phyloP scores from a whole-genome alignment of 2,113 vertebrate species.

The Scolopax mira region DNA sequence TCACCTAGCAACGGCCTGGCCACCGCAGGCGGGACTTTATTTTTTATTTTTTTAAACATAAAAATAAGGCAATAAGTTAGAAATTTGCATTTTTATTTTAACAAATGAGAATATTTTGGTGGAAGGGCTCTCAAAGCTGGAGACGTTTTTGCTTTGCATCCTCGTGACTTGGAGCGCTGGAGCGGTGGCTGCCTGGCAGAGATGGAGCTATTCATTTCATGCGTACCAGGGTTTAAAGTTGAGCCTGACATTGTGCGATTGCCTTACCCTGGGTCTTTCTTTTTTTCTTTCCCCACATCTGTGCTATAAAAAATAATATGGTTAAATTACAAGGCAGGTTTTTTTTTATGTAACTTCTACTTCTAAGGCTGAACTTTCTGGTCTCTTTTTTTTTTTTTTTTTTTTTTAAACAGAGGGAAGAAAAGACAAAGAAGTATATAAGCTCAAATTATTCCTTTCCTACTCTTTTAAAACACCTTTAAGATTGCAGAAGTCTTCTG shows the following conservation, averaged over 20 bases:
- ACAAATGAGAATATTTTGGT: slow-evolving; percentile 81
- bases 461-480: slow-evolving; percentile 19
- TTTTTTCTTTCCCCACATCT: not conserved
- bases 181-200: slow-evolving; percentile 76
- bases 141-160: slow-evolving; percentile 77
- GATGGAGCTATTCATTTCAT: slow-evolving; percentile 61
- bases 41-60: slow-evolving; percentile 67
- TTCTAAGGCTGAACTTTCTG: slow-evolving; percentile 56
- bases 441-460: slow-evolving; percentile 24
- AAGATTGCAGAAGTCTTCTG: slow-evolving; percentile 31
- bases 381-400: slow-evolving; percentile 43
- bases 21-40: slow-evolving; percentile 55
- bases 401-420: slow-evolving; percentile 29
- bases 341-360: not conserved
- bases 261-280: slow-evolving; percentile 12
- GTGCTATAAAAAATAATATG: slow-evolving; percentile 12
- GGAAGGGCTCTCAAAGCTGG: slow-evolving; percentile 73
- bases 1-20: slow-evolving; percentile 98
- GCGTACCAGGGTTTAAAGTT: slow-evolving; percentile 68
- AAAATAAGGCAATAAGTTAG: slow-evolving; percentile 82
- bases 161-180: slow-evolving; percentile 65
- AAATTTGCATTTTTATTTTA: slow-evolving; percentile 88
- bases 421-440: slow-evolving; percentile 27
- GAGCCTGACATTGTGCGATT: slow-evolving; percentile 32
- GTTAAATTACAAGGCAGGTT: slow-evolving; percentile 1